Conservation (phyloP, 2,113 vertebrate genomes). For the Callionymus lyra region DNA sequence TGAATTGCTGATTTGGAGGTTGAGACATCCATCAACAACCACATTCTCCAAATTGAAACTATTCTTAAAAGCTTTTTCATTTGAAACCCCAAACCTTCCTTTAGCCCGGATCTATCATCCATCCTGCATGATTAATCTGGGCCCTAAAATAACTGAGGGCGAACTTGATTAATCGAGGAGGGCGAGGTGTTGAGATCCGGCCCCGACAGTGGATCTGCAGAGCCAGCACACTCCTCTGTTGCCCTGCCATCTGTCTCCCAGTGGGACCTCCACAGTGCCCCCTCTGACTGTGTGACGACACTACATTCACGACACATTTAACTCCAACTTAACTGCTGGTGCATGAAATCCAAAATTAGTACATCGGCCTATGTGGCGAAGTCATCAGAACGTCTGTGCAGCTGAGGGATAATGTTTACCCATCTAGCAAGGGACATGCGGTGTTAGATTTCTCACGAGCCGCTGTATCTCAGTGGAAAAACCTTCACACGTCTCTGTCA, state of each 20-base stretch:
- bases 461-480: no score
- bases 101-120: constrained; percentile 71
- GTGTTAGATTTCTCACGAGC: no score
- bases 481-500: no score
- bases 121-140: constrained; percentile 68
- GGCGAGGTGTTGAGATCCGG: constrained; percentile 56
- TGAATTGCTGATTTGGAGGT: no score
- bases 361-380: no score
- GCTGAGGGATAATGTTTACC: no score
- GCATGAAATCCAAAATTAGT: constrained; percentile 5
- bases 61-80: constrained; percentile 29
- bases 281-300: constrained; percentile 35
- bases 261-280: constrained; percentile 46
- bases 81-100: constrained; percentile 53
- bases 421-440: no score
- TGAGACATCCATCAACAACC: no score
- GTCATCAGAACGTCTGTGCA: constrained; percentile 1
- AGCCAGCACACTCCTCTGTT: constrained; percentile 57
- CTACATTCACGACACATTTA: constrained; percentile 35
- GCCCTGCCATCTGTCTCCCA: constrained; percentile 68
- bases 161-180: constrained; percentile 66
- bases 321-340: constrained; percentile 35
- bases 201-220: constrained; percentile 62
- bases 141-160: constrained; percentile 62
- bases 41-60: no score